A percentile compares a stretch with the other conserved stretches of the same genome.
Conservation (phyloP, 1,140 invertebrate genomes). For the Brachystomella parvula region DNA sequence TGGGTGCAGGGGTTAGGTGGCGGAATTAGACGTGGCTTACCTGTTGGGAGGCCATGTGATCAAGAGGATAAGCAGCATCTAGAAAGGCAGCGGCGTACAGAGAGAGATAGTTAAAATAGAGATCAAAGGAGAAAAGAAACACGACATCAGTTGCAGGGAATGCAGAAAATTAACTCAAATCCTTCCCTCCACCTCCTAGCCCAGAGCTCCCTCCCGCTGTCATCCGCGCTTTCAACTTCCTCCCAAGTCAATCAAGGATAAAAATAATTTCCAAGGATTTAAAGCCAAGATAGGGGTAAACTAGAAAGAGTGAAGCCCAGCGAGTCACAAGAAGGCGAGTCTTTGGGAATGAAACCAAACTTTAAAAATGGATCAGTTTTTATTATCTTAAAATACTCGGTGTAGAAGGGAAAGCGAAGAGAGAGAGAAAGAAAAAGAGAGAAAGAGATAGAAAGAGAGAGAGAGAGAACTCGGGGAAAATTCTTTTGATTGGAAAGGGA, state of each 20-base stretch:
- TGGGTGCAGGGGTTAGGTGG: slow-evolving; percentile 1
- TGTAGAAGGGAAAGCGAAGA: slow-evolving; percentile 24
- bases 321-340: slow-evolving; percentile 27
- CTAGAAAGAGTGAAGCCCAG: not conserved
- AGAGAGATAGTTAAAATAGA: slow-evolving; percentile 38
- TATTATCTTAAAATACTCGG: slow-evolving; percentile 32
- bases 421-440: not conserved
- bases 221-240: too few relatives aligned
- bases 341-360: too few relatives aligned
- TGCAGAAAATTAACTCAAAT: too few relatives aligned
- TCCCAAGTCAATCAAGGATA: too few relatives aligned
- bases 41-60: slow-evolving; percentile 32
- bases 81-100: slow-evolving; percentile 38
- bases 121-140: slow-evolving; percentile 14
- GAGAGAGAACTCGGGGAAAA: slow-evolving; percentile 11
- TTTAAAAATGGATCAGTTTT: slow-evolving; percentile 27
- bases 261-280: too few relatives aligned
- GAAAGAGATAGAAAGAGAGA: slow-evolving; percentile 3
- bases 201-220: too few relatives aligned
- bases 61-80: slow-evolving; percentile 39
- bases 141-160: not conserved
- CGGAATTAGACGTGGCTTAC: slow-evolving; percentile 38
- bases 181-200: too few relatives aligned
- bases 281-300: not conserved
- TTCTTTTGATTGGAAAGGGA: not conserved